Conservation (phyloP, 2,113 vertebrate species). For the Scomber colias region DNA sequence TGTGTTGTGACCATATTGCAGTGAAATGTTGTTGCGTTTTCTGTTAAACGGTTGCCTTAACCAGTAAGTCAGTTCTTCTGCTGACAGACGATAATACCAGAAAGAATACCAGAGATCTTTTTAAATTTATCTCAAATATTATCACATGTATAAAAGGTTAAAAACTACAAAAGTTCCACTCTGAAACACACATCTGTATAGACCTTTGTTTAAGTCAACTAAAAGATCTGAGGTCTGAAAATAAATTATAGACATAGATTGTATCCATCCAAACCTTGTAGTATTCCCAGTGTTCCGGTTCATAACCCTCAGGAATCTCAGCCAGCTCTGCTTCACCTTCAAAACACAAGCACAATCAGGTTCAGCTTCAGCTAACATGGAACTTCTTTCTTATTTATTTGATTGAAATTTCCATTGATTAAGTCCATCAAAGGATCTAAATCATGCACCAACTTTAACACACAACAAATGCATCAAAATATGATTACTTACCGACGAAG, state of each 20-base stretch:
- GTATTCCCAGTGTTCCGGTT: constrained; percentile 96
- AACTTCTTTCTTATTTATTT: not conserved
- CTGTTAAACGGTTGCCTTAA: too few species aligned
- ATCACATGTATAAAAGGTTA: not conserved
- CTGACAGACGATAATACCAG: too few species aligned
- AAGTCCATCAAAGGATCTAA: not conserved
- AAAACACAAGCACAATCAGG: constrained; percentile 28
- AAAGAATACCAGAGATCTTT: not conserved
- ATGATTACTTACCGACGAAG: constrained; percentile 90
- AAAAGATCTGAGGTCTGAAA: not conserved
- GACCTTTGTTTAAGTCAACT: too few species aligned
- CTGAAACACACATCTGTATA: not conserved
- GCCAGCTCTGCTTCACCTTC: constrained; percentile 93
- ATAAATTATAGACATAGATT: not conserved
- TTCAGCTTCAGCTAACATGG: not conserved
- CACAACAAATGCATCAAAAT: not conserved
- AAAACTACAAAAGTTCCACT: not conserved
- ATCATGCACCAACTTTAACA: not conserved
- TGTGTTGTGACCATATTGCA: not conserved
- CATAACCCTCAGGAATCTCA: constrained; percentile 92
- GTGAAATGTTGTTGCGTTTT: too few species aligned
- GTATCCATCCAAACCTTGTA: constrained; percentile 84
- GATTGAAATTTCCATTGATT: too few species aligned
- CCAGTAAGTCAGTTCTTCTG: too few species aligned
- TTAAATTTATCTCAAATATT: not conserved